Evolutionary conservation across 2,888 invertebrate species (phyloP).

Genomic region (Apotomis betuletana): DNA sequence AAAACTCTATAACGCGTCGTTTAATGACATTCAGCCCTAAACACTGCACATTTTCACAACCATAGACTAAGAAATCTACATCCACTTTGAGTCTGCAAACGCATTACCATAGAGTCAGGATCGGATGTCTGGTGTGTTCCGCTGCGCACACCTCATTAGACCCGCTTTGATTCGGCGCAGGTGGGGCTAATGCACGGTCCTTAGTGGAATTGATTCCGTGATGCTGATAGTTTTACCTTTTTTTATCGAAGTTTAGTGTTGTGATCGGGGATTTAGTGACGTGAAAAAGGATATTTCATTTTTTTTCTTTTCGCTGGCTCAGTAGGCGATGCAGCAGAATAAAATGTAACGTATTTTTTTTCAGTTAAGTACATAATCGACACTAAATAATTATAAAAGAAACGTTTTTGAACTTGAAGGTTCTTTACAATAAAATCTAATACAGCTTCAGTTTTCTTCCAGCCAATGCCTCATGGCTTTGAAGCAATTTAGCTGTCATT

Average conservation of each 20-base stretch:
- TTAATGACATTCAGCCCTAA: background rate
- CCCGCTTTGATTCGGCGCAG: constrained; percentile 67
- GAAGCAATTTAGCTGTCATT: too few relatives aligned
- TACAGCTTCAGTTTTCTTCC: too few relatives aligned
- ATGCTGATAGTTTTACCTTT: constrained; percentile 49
- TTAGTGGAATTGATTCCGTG: constrained; percentile 56
- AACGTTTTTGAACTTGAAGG: too few relatives aligned
- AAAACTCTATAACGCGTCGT: too few relatives aligned
- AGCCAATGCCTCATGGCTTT: too few relatives aligned
- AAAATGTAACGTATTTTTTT: too few relatives aligned
- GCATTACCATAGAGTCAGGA: constrained; percentile 54
- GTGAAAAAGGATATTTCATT: background rate
- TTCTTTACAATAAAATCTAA: too few relatives aligned
- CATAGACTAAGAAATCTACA: constrained; percentile 33
- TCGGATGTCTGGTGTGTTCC: constrained; percentile 60
- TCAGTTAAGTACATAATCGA: too few relatives aligned
- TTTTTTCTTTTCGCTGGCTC: background rate
- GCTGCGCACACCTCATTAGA: constrained; percentile 67
- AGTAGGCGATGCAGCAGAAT: too few relatives aligned
- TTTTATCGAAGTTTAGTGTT: constrained; percentile 5
- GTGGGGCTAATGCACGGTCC: constrained; percentile 62
- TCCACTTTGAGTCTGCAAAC: constrained; percentile 35
- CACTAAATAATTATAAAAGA: too few relatives aligned
- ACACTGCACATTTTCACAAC: background rate
- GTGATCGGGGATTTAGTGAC: background rate